Base-by-base conservation (phyloP, 1,140 invertebrate species). In the Carcinoscorpius rotundicauda region DNA sequence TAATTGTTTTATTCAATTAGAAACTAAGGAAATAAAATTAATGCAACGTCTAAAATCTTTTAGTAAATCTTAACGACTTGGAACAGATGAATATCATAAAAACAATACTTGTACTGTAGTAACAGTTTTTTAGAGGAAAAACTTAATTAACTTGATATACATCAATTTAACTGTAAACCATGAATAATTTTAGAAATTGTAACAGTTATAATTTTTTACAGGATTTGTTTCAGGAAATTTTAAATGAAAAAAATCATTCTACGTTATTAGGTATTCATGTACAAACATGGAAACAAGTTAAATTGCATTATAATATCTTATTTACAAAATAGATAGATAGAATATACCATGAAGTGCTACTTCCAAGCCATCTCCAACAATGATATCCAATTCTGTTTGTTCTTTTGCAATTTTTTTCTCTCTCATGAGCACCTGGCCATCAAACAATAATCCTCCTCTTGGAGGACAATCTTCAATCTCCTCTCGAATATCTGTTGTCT, bases 351-450 rank as follows among this genome's bases (percentile, higher is more conserved):
- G 88, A 79, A 92, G 91, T 5, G 88, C 90, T 73, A 92, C 90
- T 77, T 93, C 89, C 87, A 93, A 89, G 61, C 89, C 89, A 76
- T 92, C 89, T 9, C 89, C 88, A 71, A 92, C 60, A 29, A 70
- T 91, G 51, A 93, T 88, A 80, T 93, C 91, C 64, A 92, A 82
- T 77, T 90, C 87, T 68, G 81, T 82, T n/a, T 60, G 52, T 49
- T 68, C 52, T 60, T 68, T 68, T 48, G 64, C 67, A 55, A 62
- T 88, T 29, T 1, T 29, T 66, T 91, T 83, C 65, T 91, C 84
- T 55, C 87, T 87, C 78, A 92, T 89, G 63, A 86, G 87, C 64
- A 68, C 48, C 55, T 68, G 67, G 48, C 69, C 71, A 67, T 71
- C 69, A n/a, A 66, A 64, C 49, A 69, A 60, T 11, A 68, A 59